Conservation (phyloP, 2,113 vertebrate genomes). For the Gambusia holbrooki region DNA sequence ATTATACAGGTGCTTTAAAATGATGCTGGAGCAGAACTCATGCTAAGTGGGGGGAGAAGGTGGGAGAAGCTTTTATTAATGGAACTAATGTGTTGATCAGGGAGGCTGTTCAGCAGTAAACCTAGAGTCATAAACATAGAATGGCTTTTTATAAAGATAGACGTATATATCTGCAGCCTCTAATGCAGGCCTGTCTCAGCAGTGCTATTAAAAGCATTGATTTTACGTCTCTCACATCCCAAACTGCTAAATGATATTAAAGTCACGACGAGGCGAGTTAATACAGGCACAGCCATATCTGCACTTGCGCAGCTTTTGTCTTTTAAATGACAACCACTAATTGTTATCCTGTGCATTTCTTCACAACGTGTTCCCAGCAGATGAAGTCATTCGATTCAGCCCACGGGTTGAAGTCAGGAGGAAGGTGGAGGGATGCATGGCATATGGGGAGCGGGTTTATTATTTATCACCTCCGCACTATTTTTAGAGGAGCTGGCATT, state of each 20-base stretch:
- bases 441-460: conserved; percentile 66
- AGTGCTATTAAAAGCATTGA: conserved; percentile 9
- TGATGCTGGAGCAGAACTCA: conserved; percentile 2
- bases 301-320: neutral
- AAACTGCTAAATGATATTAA: neutral
- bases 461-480: conserved; percentile 69
- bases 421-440: conserved; percentile 31
- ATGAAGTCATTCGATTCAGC: conserved; percentile 40
- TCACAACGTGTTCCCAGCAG: neutral
- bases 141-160: neutral
- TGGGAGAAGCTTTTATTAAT: neutral
- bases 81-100: conserved; percentile 17
- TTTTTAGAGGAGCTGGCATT: conserved; percentile 69
- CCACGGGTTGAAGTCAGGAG: conserved; percentile 27
- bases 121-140: neutral
- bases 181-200: neutral
- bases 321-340: neutral
- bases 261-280: neutral
- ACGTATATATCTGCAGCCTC: neutral
- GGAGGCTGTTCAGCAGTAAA: conserved; percentile 24
- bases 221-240: neutral
- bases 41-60: neutral
- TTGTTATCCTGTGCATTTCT: neutral
- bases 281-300: neutral
- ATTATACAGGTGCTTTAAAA: conserved; percentile 21